Conservation (phyloP, 2,797 vertebrate species). For the Denticeps clupeoides region DNA sequence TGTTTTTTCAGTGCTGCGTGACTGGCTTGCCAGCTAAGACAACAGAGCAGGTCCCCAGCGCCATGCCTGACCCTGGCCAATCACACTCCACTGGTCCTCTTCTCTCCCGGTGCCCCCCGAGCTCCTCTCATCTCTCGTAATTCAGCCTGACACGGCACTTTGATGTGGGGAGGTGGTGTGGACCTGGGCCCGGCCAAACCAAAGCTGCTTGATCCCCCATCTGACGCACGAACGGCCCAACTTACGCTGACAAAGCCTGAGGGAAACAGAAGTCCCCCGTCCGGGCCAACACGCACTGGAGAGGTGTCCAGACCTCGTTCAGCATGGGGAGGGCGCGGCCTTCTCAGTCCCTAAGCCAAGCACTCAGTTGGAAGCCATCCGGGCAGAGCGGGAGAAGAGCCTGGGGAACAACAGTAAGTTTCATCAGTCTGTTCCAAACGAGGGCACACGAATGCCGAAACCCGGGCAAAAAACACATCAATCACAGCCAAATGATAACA, state of each 20-base stretch:
- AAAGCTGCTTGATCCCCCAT: constrained; percentile 55
- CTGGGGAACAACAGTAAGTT: not conserved
- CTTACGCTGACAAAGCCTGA: constrained; percentile 2
- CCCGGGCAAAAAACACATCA: not conserved
- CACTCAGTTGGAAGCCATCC: too few species aligned
- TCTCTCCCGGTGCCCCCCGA: not conserved
- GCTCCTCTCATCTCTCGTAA: constrained; percentile 51
- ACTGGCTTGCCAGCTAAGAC: constrained; percentile 47
- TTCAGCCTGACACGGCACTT: constrained; percentile 50
- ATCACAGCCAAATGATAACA: not conserved
- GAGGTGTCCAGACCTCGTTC: constrained; percentile 18
- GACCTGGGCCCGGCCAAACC: constrained; percentile 51
- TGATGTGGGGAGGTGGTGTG: constrained; percentile 47
- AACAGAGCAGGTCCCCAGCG: constrained; percentile 45
- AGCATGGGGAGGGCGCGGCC: constrained; percentile 4
- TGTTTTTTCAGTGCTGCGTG: constrained; percentile 41
- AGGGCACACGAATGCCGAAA: too few species aligned
- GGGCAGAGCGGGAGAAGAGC: not conserved
- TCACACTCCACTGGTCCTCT: not conserved
- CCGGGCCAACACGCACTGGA: constrained; percentile 36
- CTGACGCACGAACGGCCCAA: constrained; percentile 46
- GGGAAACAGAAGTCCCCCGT: not conserved
- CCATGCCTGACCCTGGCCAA: constrained; percentile 28
- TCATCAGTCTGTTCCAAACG: not conserved
- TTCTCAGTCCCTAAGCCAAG: not conserved